Percentiles rank a stretch among this genome's conserved stretches.
Evolutionary conservation across 2,113 vertebrate genomes (phyloP).

Genomic region (Neodontobutis hainanensis): DNA sequence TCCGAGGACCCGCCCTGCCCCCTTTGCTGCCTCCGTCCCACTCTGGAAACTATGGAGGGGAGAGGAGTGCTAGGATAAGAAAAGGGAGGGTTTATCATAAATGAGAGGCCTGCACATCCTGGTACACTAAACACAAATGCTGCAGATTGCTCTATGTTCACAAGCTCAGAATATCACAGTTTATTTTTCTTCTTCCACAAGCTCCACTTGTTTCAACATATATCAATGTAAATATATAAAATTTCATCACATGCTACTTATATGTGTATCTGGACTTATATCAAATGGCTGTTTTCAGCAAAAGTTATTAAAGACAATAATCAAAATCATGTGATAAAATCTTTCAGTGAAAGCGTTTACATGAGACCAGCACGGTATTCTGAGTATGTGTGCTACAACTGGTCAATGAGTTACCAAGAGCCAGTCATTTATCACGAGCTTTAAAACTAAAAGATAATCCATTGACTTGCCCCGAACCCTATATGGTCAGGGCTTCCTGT

Average conservation of each 20-base stretch:
- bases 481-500: slow-evolving; percentile 60
- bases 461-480: slow-evolving; percentile 52
- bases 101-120: slow-evolving; percentile 65
- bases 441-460: slow-evolving; percentile 70
- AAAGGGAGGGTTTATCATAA: slow-evolving; percentile 60
- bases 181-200: not conserved
- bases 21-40: slow-evolving; percentile 55
- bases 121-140: slow-evolving; percentile 45
- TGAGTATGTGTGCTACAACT: slow-evolving; percentile 13
- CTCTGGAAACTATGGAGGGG: slow-evolving; percentile 81
- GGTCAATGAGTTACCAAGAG: slow-evolving; percentile 72
- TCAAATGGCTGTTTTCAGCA: slow-evolving; percentile 32
- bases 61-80: slow-evolving; percentile 49
- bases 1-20: slow-evolving; percentile 73
- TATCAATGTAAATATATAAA: slow-evolving; percentile 38
- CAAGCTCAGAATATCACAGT: not conserved
- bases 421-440: slow-evolving; percentile 64
- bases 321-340: slow-evolving; percentile 31
- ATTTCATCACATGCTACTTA: slow-evolving; percentile 28
- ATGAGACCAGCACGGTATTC: slow-evolving; percentile 27
- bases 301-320: slow-evolving; percentile 42
- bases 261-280: slow-evolving; percentile 4
- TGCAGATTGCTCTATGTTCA: slow-evolving; percentile 3
- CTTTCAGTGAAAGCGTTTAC: slow-evolving; percentile 6
- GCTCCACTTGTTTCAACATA: not conserved